A percentile compares a stretch with the other conserved stretches of the same genome.
phyloP scores from a whole-genome alignment of 2,888 invertebrate species.

The Drosophila neotestacea region DNA sequence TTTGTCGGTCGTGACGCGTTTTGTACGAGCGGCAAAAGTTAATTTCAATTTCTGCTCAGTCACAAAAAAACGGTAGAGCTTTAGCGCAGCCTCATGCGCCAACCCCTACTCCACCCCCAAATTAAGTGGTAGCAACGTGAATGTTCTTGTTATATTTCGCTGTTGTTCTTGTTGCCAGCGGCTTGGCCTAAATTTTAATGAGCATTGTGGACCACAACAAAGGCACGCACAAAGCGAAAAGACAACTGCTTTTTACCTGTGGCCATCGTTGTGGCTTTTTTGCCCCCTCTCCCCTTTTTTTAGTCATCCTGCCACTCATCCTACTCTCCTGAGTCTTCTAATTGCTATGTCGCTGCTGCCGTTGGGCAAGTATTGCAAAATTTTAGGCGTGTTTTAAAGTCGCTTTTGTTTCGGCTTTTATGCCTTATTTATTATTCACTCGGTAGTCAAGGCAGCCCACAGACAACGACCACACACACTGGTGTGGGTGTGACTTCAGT shows the following conservation, averaged over 20 bases:
- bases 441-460: conserved; percentile 51
- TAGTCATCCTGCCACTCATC: background rate
- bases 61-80: conserved; percentile 34
- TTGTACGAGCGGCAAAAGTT: conserved; percentile 64
- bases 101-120: conserved; percentile 20
- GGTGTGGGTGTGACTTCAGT: conserved; percentile 16
- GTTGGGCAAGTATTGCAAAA: conserved; percentile 68
- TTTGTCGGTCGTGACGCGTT: conserved; percentile 28
- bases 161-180: conserved; percentile 34
- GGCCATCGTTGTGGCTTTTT: conserved; percentile 63
- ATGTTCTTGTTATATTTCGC: conserved; percentile 25
- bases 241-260: conserved; percentile 80
- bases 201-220: conserved; percentile 77
- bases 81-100: background rate
- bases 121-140: conserved; percentile 59
- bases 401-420: conserved; percentile 78
- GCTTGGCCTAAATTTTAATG: conserved; percentile 80
- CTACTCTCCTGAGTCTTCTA: conserved; percentile 22
- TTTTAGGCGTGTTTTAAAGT: conserved; percentile 66
- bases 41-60: conserved; percentile 76
- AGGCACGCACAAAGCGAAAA: conserved; percentile 66
- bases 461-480: background rate
- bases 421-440: conserved; percentile 79
- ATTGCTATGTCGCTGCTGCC: conserved; percentile 52
- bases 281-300: background rate